phyloP scores from a whole-genome alignment of 2,113 vertebrate genomes.

The Phrynocephalus versicolor region DNA sequence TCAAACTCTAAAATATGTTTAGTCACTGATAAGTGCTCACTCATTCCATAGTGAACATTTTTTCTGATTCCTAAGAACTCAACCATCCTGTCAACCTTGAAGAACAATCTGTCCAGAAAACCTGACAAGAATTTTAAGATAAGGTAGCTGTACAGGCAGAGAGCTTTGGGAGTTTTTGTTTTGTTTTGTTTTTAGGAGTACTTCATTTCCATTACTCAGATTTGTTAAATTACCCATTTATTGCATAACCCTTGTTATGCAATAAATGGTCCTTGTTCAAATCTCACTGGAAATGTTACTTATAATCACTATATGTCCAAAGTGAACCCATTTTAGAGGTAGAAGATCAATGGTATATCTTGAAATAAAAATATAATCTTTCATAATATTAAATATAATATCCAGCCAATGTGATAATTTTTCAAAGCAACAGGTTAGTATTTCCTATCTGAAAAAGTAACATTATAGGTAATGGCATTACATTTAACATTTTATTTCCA shows the following conservation, averaged over 20 bases:
- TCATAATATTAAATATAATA: background rate
- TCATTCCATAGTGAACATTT: background rate
- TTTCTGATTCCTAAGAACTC: background rate
- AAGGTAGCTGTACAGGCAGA: background rate
- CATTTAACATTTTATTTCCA: no score
- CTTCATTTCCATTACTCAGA: background rate
- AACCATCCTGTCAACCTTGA: background rate
- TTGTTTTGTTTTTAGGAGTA: background rate
- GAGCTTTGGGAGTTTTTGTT: background rate
- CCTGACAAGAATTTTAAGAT: background rate
- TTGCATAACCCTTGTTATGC: no score
- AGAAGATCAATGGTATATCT: no score
- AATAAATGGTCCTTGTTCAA: no score
- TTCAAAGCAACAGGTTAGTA: no score
- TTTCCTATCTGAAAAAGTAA: no score
- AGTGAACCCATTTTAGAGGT: no score
- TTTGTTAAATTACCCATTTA: no score
- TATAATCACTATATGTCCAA: no score
- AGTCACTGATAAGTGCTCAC: background rate
- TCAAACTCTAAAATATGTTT: conserved; percentile 6
- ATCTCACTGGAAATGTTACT: no score
- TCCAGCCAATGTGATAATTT: no score
- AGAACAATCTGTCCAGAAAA: background rate
- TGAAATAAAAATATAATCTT: background rate
- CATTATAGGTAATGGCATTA: no score